Evolutionary conservation across 1,140 invertebrate genomes (phyloP).

Genomic region (Cydia fagiglandana): DNA sequence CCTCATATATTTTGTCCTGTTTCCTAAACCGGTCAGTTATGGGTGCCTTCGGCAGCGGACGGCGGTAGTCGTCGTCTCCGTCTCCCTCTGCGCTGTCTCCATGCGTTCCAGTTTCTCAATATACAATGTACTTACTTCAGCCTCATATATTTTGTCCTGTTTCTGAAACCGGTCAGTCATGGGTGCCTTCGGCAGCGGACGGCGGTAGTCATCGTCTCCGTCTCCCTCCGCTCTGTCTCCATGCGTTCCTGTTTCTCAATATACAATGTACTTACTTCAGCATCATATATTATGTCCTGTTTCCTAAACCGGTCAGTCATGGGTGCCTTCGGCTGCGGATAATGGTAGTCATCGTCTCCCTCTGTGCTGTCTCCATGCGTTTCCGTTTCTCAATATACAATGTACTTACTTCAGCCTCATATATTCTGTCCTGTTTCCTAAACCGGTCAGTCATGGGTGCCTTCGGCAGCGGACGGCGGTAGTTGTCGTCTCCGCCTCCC

Average conservation of each 20-base stretch:
- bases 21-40: too few relatives aligned
- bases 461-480: constrained; percentile 29
- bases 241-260: constrained; percentile 47
- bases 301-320: constrained; percentile 33
- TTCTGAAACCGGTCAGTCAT: constrained; percentile 33
- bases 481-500: constrained; percentile 40
- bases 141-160: constrained; percentile 30
- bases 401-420: too few relatives aligned
- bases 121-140: constrained; percentile 34
- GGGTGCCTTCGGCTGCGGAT: constrained; percentile 38
- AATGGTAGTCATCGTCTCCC: too few relatives aligned
- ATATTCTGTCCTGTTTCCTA: too few relatives aligned
- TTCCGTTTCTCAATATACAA: too few relatives aligned
- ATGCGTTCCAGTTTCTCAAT: constrained; percentile 47
- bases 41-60: too few relatives aligned
- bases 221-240: constrained; percentile 51
- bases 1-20: too few relatives aligned
- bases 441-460: too few relatives aligned
- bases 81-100: constrained; percentile 53
- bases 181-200: constrained; percentile 38
- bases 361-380: constrained; percentile 47
- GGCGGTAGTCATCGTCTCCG: too few relatives aligned
- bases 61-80: too few relatives aligned
- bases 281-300: constrained; percentile 28
- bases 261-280: constrained; percentile 34